Base-by-base conservation (phyloP, 64 coral and sea anemone species). In the Pachyseris speciosa region DNA sequence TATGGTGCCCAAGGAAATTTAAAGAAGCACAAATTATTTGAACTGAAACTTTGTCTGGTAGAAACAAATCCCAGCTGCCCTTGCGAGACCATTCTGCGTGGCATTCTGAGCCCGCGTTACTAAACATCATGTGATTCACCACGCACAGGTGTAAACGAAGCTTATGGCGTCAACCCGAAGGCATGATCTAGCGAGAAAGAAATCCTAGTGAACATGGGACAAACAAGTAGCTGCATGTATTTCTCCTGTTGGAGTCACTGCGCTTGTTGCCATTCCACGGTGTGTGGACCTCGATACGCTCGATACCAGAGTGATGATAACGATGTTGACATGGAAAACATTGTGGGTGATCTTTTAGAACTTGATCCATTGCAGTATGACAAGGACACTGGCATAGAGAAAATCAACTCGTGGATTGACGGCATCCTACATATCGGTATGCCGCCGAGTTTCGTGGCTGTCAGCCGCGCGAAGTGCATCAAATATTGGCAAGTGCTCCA, bases 401-500 rank as follows among this genome's bases (percentile, higher is more conserved):
- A 96, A 86, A 96, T 96, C 22, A 96, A 85, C 32, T 60, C 74
- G 9, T 96, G 95, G 95, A 96, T 96, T 51, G 91, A 96, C 27
- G 59, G 85, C 47, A 76, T 89, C 20, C 86, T 91, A 86, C 75
- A 83, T 16, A 48, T 91, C 15, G 69, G 87, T 37, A 78, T 96
- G 57, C 91, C 95, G 1, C 95, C 84, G 27, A 93, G 91, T 33
- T 92, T 93, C 67, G 89, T 93, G 37, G 91, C 86, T 40, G 81
- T 96, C 17, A 96, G 95, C 47, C 91, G 77, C 24, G 95, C 95
- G 36, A 96, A 96, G 22, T 96, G 95, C 61, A 96, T 96, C 12
- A 96, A 96, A 86, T 96, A 96, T 38, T 96, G 95, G 95, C 91
- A 96, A 61, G 86, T 92, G 5, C 50, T 96, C 37, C 91, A 90